These are phyloP conservation scores for Ceramica pisi DNA, from an alignment of 2,888 invertebrate species.

Conservation along the genomic window DNA sequence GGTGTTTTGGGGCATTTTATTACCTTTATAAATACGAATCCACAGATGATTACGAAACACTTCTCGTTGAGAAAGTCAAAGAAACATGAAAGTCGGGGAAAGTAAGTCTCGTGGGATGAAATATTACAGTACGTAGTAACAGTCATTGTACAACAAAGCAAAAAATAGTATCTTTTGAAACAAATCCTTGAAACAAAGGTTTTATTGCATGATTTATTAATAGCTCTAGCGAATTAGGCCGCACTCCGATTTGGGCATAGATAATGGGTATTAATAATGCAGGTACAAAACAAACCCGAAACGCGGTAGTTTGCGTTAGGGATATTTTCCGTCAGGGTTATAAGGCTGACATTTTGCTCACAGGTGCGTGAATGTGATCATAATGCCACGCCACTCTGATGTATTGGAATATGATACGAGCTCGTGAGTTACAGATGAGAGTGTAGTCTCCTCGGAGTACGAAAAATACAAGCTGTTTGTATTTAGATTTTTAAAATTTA, in stretches of 20 bases:
- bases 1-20: conserved; percentile 48
- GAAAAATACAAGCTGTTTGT: conserved; percentile 34
- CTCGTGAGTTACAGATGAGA: conserved; percentile 51
- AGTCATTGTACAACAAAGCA: conserved; percentile 1
- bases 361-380: conserved; percentile 65
- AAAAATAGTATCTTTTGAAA: conserved; percentile 4
- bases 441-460: conserved; percentile 33
- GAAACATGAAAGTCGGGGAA: conserved; percentile 21
- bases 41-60: conserved; percentile 33
- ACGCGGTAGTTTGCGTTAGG: conserved; percentile 25
- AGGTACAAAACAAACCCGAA: conserved; percentile 28
- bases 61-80: conserved; percentile 18
- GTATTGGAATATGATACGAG: conserved; percentile 70
- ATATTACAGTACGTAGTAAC: conserved; percentile 15
- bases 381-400: conserved; percentile 66
- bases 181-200: conserved; percentile 41
- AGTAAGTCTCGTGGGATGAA: conserved; percentile 9
- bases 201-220: conserved; percentile 57
- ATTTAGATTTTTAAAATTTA: too few relatives aligned
- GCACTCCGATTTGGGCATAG: conserved; percentile 44
- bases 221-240: conserved; percentile 37
- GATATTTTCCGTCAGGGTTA: conserved; percentile 9
- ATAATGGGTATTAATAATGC: conserved; percentile 56
- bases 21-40: conserved; percentile 47
- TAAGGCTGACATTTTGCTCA: conserved; percentile 18